Base-by-base conservation (phyloP, 2,113 vertebrate genomes). In the Bombycilla garrulus region DNA sequence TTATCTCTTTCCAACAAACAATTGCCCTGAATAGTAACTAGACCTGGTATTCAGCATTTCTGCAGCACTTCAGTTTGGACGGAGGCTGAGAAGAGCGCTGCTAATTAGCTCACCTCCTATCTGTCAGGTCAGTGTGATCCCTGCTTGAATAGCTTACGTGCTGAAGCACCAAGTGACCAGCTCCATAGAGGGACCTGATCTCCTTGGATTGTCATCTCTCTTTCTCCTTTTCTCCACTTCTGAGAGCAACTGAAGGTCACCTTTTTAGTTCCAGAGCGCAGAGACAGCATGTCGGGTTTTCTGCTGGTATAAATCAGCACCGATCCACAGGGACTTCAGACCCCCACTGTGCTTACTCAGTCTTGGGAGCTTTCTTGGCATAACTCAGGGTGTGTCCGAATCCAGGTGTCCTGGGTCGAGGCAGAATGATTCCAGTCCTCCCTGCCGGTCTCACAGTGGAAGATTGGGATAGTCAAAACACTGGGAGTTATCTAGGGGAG, bases 81-180 rank as follows among this genome's bases (percentile, higher is more conserved):
- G 28, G 48, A 93, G 53, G 40, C 45, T 0, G 8, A 58, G 74
- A 71, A 88, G 31, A 88, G n/a, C n/a, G 12, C 47, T 92, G 76
- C 85, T 93, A 92, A 91, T 93, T 78, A 93, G 56, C 42, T 91
- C 33, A 69, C 28, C 56, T 81, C 35, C 5, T 73, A 44, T 26
- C 60, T 92, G 51, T 71, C 80, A 93, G 88, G 67, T 94, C 67
- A 71, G 33, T 28, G 67, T 56, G 81, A 78, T 18, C 21, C 58
- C 51, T 81, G 86, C 78, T 86, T 88, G 48, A 90, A 64, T 38
- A 70, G 72, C 45, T 93, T 47, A 24, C 33, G 53, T 44, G 64
- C n/a, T 10, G 28, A 72, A 69, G 71, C 24, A 51, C 76, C 36
- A 44, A 90, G 62, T 90, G 81, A 88, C 87, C 79, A 88, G 74